These are phyloP conservation scores for Hyposmocoma kahamanoa DNA, from an alignment of 1,140 invertebrate species.

Conservation along the genomic window DNA sequence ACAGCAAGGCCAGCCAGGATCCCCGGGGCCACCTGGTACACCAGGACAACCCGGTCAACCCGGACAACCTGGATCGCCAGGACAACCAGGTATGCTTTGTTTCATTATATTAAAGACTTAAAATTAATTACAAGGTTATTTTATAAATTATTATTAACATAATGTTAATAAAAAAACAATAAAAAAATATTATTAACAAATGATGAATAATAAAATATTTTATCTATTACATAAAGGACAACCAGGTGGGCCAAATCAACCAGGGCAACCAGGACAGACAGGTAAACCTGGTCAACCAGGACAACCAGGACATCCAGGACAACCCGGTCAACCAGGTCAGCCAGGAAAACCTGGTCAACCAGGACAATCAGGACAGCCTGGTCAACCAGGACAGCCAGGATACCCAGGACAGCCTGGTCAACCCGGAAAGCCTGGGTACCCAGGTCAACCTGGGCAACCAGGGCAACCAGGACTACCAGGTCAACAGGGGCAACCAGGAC, in stretches of 20 bases:
- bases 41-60: conserved; percentile 4
- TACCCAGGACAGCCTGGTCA: conserved; percentile 12
- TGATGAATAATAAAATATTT: too few species aligned
- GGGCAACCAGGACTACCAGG: conserved; percentile 21
- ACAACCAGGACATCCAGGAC: conserved; percentile 11
- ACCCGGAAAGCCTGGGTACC: conserved; percentile 13
- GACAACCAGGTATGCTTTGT: conserved; percentile 15
- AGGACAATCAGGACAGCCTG: conserved; percentile 26
- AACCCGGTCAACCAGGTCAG: conserved; percentile 22
- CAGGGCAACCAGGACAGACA: conserved; percentile 6
- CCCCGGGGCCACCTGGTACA: conserved; percentile 14
- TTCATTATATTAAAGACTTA: too few species aligned
- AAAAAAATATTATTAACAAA: too few species aligned
- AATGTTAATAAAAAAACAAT: too few species aligned
- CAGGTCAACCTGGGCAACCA: conserved; percentile 17
- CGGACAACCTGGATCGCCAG: conserved; percentile 8
- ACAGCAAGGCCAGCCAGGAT: conserved; percentile 5
- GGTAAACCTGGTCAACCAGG: conserved; percentile 6
- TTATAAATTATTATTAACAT: too few species aligned
- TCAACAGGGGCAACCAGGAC: conserved; percentile 10
- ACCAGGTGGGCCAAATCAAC: not conserved
- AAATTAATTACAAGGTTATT: too few species aligned
- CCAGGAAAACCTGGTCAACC: conserved; percentile 25
- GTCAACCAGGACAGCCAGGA: conserved; percentile 22
- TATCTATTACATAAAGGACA: conserved; percentile 14